Base-by-base conservation (phyloP, 2,797 vertebrate genomes). In the Borostomias antarcticus region DNA sequence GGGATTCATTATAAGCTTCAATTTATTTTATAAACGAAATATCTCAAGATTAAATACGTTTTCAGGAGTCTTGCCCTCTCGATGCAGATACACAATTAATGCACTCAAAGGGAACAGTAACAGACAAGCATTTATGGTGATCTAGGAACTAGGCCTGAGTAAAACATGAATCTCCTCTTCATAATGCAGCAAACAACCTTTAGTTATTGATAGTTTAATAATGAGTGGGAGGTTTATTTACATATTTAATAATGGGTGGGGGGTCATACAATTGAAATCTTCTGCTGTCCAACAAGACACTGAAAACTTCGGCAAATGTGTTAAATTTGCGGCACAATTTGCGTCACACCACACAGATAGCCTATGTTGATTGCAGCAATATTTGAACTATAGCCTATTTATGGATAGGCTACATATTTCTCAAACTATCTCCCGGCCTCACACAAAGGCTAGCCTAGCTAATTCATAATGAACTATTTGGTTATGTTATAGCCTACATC, bases 51-150 rank as follows among this genome's bases (percentile, higher is more conserved):
- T 56, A 30, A 21, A 54, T 9, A 11, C 32, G 29, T 2, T 32
- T 21, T 10, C 26, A 60, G 40, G 5, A 23, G 9, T 25, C 61
- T 51, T 11, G 4, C 66, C 82, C 58, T 70, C 6, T 9, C 68
- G 60, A 65, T 29, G 56, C 57, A 50, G 67, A 61, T 57, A 66
- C 56, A 58, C 28, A 29, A 40, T 64, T 59, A 47, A 65, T 66
- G 53, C 45, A 50, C 58, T 47, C 26, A 1, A 45, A 25, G 60
- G 13, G 32, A 63, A 63, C 33, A 26, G 64, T 58, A 51, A 70
- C 72, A 67, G 47, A 86, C 82, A 84, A 74, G 68, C 77, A 82
- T 62, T 74, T 51, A 43, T 51, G 66, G 52, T 72, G 70, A 43
- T 54, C n/a, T 69, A 6, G 35, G 64, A 77, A 84, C 71, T 75